Base-by-base conservation (phyloP, 2,888 invertebrate genomes). In the Dioctria rufipes region DNA sequence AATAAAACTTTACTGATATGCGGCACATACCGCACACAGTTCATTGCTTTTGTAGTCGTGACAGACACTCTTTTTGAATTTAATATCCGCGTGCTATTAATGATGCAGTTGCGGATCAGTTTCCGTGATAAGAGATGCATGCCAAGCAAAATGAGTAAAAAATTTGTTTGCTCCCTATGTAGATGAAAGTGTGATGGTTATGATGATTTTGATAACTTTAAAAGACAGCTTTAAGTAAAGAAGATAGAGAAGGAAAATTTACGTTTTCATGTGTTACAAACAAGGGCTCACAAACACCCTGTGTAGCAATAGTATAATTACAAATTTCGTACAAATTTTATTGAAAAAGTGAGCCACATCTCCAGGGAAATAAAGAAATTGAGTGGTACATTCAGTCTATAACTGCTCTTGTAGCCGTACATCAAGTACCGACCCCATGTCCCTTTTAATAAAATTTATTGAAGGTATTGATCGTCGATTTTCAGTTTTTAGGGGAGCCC, bases 361-460 rank as follows among this genome's bases (percentile, higher is more conserved):
- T 42, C 65, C n/a, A n/a, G 65, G 65, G 65, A 65, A 65, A 65
- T 65, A 65, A 65, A 37, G 65, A 39, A 65, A 65, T 65, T 65
- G 65, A 37, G 42, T 65, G 40, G 40, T 11, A 40, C 40, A 65
- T 65, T 65, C 42, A 65, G 42, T 37, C n/a, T 5, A 65, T 40
- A 37, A 37, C 40, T 40, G 42, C 42, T 65, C 25, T 25, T 25
- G 65, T 37, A 65, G 11, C n/a, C 42, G 25, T 25, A 25, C 25
- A 25, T 25, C 25, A 25, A 25, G 25, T 25, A 25, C 25, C 25
- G 25, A 25, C 25, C 25, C 25, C 40, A 42, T 13, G 40, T 46
- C 46, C 46, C 67, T 67, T 67, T 67, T 4, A 25, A 46, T 5
- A 9, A 67, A 67, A 65, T 40, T 65, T 67, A 42, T 67, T 67